Conservation (phyloP, 2,797 vertebrate genomes). For the Poecilia wingei region DNA sequence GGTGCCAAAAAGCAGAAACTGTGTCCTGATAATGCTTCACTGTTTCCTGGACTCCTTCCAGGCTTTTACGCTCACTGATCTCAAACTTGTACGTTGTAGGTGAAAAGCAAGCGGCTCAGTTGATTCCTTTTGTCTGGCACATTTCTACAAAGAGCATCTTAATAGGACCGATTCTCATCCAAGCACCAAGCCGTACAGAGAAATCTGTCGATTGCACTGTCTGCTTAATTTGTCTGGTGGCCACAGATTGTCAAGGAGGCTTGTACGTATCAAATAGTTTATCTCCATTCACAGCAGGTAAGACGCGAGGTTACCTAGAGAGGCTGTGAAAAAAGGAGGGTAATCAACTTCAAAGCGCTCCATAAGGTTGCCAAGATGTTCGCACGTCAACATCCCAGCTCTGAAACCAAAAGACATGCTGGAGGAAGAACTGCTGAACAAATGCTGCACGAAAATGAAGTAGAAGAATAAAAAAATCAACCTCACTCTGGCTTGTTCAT, state of each 20-base stretch:
- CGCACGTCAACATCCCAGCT: slow-evolving; percentile 60
- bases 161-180: slow-evolving; percentile 36
- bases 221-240: slow-evolving; percentile 43
- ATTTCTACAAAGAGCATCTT: slow-evolving; percentile 31
- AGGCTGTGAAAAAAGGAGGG: slow-evolving; percentile 57
- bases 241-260: slow-evolving; percentile 34
- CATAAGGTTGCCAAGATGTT: slow-evolving; percentile 74
- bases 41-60: slow-evolving; percentile 70
- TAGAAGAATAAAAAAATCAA: not conserved
- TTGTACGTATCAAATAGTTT: slow-evolving; percentile 49
- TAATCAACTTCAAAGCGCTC: slow-evolving; percentile 74
- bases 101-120: slow-evolving; percentile 55
- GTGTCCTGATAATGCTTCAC: slow-evolving; percentile 74
- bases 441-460: slow-evolving; percentile 10
- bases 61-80: slow-evolving; percentile 64
- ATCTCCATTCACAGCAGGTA: slow-evolving; percentile 62
- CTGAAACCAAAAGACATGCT: slow-evolving; percentile 62
- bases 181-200: slow-evolving; percentile 39
- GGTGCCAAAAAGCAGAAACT: slow-evolving; percentile 77
- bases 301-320: slow-evolving; percentile 57
- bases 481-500: not conserved
- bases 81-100: slow-evolving; percentile 62
- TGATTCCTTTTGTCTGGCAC: slow-evolving; percentile 51
- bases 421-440: slow-evolving; percentile 41
- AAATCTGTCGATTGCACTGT: slow-evolving; percentile 42